Percentiles rank a stretch among this genome's conserved stretches.
Conservation (phyloP, 2,113 vertebrate genomes). For the Baryphthengus martii region DNA sequence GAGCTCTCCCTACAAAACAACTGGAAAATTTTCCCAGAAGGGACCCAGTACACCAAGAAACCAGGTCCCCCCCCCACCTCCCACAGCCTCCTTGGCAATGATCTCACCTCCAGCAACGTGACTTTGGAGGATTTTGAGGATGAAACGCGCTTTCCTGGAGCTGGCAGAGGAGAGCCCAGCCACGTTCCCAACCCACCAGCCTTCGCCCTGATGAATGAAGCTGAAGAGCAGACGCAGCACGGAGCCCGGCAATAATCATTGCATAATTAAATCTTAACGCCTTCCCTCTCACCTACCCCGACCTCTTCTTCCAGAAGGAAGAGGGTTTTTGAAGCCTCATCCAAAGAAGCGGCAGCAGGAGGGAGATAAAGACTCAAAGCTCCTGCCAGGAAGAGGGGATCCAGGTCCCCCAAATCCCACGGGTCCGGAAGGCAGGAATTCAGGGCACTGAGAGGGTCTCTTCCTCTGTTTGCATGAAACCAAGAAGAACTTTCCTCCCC, state of each 20-base stretch:
- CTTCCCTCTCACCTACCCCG: not conserved
- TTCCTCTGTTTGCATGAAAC: not conserved
- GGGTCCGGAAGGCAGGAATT: accelerated
- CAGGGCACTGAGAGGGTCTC: not conserved
- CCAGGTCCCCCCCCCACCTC: not conserved
- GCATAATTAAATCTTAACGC: not conserved
- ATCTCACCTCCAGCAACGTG: not conserved
- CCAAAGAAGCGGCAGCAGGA: not conserved
- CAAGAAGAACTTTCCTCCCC: not conserved
- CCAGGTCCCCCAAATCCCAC: not conserved
- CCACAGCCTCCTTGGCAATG: not conserved
- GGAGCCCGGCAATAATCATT: not conserved
- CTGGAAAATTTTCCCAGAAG: not conserved
- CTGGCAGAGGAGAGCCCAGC: not conserved
- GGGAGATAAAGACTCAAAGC: accelerated
- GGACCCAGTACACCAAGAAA: not conserved
- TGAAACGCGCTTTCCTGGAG: too few relatives aligned
- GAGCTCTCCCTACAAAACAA: not conserved
- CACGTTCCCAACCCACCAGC: not conserved
- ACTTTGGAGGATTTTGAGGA: not conserved
- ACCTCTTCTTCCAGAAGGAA: not conserved
- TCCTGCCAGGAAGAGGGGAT: not conserved
- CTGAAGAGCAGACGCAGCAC: not conserved
- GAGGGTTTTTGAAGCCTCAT: not conserved
- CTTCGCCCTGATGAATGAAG: not conserved